Evolutionary conservation across 1,140 invertebrate species (phyloP).

Genomic region (Sitophilus oryzae): DNA sequence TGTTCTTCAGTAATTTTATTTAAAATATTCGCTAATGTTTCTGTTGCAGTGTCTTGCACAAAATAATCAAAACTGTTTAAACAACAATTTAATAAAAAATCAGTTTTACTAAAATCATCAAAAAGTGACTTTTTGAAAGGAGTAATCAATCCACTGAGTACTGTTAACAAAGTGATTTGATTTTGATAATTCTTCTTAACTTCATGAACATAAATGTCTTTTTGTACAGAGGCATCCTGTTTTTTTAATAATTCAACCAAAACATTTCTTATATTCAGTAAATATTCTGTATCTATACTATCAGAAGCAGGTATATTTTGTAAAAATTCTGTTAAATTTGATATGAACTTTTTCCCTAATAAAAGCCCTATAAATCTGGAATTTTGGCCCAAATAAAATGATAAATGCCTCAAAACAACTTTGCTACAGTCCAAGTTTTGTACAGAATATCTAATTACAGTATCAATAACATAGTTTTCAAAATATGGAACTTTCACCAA

Average conservation of each 20-base stretch:
- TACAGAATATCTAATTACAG: slow-evolving; percentile 15
- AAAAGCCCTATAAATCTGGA: background rate
- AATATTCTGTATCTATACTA: background rate
- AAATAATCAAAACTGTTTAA: slow-evolving; percentile 35
- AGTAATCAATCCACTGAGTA: slow-evolving; percentile 45
- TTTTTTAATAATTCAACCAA: slow-evolving; percentile 16
- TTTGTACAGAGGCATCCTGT: background rate
- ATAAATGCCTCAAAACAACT: slow-evolving; percentile 15
- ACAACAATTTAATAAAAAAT: slow-evolving; percentile 37
- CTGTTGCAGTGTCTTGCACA: slow-evolving; percentile 40
- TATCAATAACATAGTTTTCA: slow-evolving; percentile 19
- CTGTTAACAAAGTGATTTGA: slow-evolving; percentile 37
- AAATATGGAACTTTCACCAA: slow-evolving; percentile 15
- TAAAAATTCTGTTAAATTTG: slow-evolving; percentile 6
- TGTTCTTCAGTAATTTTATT: slow-evolving; percentile 46
- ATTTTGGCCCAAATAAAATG: background rate
- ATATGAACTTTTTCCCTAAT: slow-evolving; percentile 5
- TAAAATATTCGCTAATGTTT: slow-evolving; percentile 47
- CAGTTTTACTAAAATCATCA: slow-evolving; percentile 42
- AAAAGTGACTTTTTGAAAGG: slow-evolving; percentile 39
- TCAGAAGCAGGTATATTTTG: background rate
- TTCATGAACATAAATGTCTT: background rate
- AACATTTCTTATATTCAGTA: slow-evolving; percentile 4
- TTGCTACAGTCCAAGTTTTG: background rate
- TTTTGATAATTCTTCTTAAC: slow-evolving; percentile 5